A percentile compares a stretch with the other conserved stretches of the same genome.
These are phyloP conservation scores for Nesoenas mayeri DNA, from an alignment of 2,113 vertebrate species.

Conservation along the genomic window DNA sequence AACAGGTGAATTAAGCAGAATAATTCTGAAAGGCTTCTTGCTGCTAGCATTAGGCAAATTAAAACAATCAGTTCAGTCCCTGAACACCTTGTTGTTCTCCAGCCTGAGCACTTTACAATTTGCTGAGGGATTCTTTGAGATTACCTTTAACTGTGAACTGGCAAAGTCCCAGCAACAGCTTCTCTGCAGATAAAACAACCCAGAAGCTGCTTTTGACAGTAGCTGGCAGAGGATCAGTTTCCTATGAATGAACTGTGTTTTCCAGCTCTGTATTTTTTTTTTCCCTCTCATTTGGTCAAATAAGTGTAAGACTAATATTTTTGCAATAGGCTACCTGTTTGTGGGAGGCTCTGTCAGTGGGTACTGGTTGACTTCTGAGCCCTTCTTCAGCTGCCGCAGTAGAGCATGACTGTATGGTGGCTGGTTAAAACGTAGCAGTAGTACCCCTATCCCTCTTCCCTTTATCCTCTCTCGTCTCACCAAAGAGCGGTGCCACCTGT, in stretches of 20 bases:
- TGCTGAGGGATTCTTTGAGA: constrained; percentile 42
- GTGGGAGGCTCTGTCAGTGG: background rate
- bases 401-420: background rate
- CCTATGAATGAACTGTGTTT: background rate
- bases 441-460: background rate
- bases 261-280: background rate
- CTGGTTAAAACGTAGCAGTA: background rate
- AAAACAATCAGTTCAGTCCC: constrained; percentile 42
- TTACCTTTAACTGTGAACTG: constrained; percentile 41
- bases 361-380: background rate
- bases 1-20: background rate
- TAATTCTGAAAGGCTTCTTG: background rate
- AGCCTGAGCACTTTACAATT: constrained; percentile 8
- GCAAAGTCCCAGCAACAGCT: constrained; percentile 12
- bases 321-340: background rate
- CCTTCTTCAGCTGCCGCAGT: background rate
- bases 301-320: background rate
- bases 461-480: background rate
- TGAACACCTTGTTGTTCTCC: background rate
- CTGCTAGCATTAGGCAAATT: constrained; percentile 13
- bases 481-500: background rate
- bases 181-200: background rate
- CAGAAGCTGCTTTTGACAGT: background rate
- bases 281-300: background rate
- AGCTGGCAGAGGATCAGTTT: background rate